phyloP scores from a whole-genome alignment of 2,888 invertebrate species.

The Podabrus alpinus region DNA sequence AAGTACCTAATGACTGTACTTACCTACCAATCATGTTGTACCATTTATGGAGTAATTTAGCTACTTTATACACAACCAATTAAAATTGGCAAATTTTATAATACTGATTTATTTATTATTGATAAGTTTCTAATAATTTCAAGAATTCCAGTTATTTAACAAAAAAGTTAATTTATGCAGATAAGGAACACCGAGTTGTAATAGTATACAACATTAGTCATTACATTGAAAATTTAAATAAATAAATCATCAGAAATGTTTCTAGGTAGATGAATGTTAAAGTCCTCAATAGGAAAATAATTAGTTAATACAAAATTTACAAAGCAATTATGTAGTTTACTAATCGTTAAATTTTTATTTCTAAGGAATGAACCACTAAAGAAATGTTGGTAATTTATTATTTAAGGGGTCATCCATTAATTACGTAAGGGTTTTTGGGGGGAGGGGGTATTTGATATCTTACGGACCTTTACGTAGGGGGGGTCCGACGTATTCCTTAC shows the following conservation, averaged over 20 bases:
- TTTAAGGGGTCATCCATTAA: too few relatives aligned
- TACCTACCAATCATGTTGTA: not conserved
- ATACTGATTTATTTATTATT: not conserved
- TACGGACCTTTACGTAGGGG: too few relatives aligned
- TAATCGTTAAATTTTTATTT: not conserved
- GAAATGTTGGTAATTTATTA: not conserved
- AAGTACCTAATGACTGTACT: too few relatives aligned
- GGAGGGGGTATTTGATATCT: too few relatives aligned
- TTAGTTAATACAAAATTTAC: not conserved
- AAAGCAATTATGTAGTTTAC: not conserved
- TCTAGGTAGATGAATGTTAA: not conserved
- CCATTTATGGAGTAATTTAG: not conserved
- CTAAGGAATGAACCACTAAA: not conserved
- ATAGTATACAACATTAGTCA: not conserved
- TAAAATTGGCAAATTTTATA: not conserved
- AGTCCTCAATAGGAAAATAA: not conserved
- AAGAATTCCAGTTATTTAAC: too few relatives aligned
- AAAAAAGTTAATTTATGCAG: not conserved
- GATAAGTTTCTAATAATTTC: too few relatives aligned
- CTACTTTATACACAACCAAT: not conserved
- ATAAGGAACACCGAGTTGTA: not conserved
- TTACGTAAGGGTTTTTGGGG: too few relatives aligned
- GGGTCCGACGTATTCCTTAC: too few relatives aligned
- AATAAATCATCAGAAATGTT: not conserved
- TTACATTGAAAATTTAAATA: not conserved